Evolutionary conservation across 2,113 vertebrate species (phyloP), one percentile per base, ranked within the genome.

Genomic region (Antechinus flavipes): DNA sequence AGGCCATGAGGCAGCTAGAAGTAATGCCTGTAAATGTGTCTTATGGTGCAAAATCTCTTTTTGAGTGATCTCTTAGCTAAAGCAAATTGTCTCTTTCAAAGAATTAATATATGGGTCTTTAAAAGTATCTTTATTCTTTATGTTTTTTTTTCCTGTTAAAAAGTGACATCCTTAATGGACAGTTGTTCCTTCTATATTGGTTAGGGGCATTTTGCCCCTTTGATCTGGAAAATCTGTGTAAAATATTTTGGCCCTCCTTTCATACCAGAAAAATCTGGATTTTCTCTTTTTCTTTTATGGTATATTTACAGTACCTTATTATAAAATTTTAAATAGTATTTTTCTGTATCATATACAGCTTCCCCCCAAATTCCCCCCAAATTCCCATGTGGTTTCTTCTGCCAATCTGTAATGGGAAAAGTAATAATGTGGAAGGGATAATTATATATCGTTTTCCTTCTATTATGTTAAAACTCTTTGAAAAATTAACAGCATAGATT

Each of bases 81-180:
- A 58, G 90, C 26, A 89, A 94, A 90, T 95, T 53, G 10, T n/a
- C n/a, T 95, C 27, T 54, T 94, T 84, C 42, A 95, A 24, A 93
- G 35, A 42, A 90, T 94, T 54, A 96, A 89, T 58, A 97, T 96
- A 95, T 47, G 93, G 93, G 91, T 90, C 94, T 96, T 96, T 94
- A 96, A 97, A 97, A 96, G 95, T 91, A 96, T 93, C 35, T 50
- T n/a, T 93, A 96, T 96, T 95, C 50, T 84, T 92, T 95, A 76
- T 54, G 91, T 30, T 90, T 54, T 30, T 47, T 91, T 94, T 96
- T 55, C 90, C 91, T 97, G n/a, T 90, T 54, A 90, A 84, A 93
- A 96, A 91, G 27, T 23, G 53, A 92, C 90, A 95, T 30, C 7
- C 42, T 84, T 97, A 95, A 96, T 5, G 0, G 56, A 95, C 90